Evolutionary conservation across 2,797 vertebrate species (phyloP).

Genomic region (Micromesistius poutassou): DNA sequence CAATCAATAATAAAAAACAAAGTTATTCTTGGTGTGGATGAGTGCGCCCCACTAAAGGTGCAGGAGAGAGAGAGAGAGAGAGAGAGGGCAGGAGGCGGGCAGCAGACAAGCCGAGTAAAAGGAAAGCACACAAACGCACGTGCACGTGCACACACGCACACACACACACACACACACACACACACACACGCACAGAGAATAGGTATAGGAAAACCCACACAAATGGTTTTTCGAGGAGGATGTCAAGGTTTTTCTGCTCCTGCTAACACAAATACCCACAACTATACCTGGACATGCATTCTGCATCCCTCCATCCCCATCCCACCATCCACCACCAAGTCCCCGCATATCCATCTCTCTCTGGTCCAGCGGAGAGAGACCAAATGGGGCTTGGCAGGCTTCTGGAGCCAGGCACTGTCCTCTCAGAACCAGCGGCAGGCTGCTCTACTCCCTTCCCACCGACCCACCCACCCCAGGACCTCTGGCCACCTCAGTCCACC

Average conservation of each 20-base stretch:
- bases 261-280: no score
- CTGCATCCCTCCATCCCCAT: neutral
- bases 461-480: constrained; percentile 12
- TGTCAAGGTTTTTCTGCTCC: no score
- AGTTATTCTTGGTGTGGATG: no score
- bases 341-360: constrained; percentile 15
- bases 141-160: no score
- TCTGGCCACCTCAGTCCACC: neutral
- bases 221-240: no score
- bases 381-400: constrained; percentile 18
- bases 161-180: neutral
- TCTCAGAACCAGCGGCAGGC: constrained; percentile 4
- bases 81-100: no score
- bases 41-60: no score
- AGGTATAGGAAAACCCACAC: no score
- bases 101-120: no score
- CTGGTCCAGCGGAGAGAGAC: constrained; percentile 33
- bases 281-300: neutral
- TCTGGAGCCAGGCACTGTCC: neutral
- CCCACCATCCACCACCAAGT: no score
- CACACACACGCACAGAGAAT: neutral
- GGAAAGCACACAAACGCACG: neutral
- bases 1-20: no score
- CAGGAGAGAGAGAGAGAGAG: no score
- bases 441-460: constrained; percentile 20